Base-by-base conservation (phyloP, 2,888 invertebrate genomes). In the Diogma glabrata region DNA sequence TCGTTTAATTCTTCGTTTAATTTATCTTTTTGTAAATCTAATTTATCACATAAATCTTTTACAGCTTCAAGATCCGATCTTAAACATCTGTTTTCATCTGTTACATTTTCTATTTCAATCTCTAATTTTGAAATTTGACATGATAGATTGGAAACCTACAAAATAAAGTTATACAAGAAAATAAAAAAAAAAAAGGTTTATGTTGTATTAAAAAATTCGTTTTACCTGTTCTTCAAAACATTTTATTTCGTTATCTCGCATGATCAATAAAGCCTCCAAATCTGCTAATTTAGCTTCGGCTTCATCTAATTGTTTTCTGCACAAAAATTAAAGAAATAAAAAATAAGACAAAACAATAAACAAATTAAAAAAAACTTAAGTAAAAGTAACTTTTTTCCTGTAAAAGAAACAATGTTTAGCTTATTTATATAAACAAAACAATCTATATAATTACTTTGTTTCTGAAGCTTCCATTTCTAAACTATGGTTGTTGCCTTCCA, bases 401-500 rank as follows among this genome's bases (percentile, higher is more conserved):
- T 30, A 30, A 33, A 48, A 30, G 10, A 20, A 9, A 30, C n/a
- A 12, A 30, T 20, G 19, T 20, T 30, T 33, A 7, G 7, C 7
- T 48, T 46, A 22, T 46, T 7, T 1, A 36, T 12, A 2, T 12
- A 28, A 28, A 28, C n/a, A 5, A 40, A 40, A 40, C 19, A 20
- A 43, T 12, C 3, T 19, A 19, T 19, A 38, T 63, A 57, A 59
- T 61, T 57, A 69, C 69, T 80, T 80, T 53, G 80, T 79, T 58
- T 86, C 84, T 6, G 79, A 78, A 3, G 84, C 82, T 69, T 87
- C 85, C 57, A 76, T 79, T 67, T 88, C 87, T 56, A 88, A 72
- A 50, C 83, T 83, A 61, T 86, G 84, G 66, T 88, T 88, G 56
- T 79, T 87, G 58, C 77, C 85, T 70, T 87, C 87, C 55, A 88